Base-by-base conservation (phyloP, 2,113 vertebrate species). In the Sitta europaea region DNA sequence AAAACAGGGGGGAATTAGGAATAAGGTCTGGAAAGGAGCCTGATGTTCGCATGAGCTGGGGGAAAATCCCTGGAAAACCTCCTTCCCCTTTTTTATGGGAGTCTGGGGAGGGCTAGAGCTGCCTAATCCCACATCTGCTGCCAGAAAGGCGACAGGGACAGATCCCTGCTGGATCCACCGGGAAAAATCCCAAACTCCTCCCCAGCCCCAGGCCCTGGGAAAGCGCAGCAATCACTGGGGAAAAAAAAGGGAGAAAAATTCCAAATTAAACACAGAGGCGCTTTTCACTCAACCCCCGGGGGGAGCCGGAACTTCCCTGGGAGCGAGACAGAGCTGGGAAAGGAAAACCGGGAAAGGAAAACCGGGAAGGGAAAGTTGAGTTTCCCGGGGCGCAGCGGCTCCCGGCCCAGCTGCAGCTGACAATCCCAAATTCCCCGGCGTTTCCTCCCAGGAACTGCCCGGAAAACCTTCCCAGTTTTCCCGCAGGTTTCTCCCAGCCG, bases 401-500 rank as follows among this genome's bases (percentile, higher is more conserved):
- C 81, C 82, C 42, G 42, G 42, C 42, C 42, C 42, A 5, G 74
- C 87, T 61, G 90, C 86, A 51, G 74, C 74, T n/a, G 50, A 7
- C 42, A 11, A 11, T 13, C 3, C 0, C 68, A 31, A 36, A 90
- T 33, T 11, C 88, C 31, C 81, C 80, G 13, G 8, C 11, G 54
- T 71, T 54, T 24, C 85, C 65, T 62, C 42, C 66, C 61, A 36
- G 54, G 7, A 76, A 4, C 1, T 2, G 38, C 65, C 2, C 0
- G 45, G 29, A 13, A 5, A 43, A 5, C 0, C 0, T 8, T 23
- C 50, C 19, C 2, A 10, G 4, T 0, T 0, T 6, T 31, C 50
- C 3, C 14, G 63, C 24, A 6, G 50, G 20, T 18, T 27, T 29
- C 9, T 42, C 15, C 33, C 1, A 0, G 35, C 4, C 1, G 8